Evolutionary conservation across 2,797 vertebrate species (phyloP).

Genomic region (Chrosomus eos): DNA sequence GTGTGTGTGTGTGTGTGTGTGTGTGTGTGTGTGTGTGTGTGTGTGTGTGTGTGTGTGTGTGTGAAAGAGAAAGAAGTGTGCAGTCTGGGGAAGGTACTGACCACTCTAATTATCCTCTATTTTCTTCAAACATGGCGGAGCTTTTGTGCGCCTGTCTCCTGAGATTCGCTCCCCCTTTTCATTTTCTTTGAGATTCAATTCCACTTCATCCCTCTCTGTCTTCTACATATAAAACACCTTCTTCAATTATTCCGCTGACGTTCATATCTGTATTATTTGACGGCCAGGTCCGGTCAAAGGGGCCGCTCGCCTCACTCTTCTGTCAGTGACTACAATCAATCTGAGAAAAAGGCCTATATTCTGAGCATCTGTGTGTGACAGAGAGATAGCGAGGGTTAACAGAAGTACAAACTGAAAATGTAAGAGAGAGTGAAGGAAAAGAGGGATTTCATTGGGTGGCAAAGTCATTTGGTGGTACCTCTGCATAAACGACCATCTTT

Average conservation of each 20-base stretch:
- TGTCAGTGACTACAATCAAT: constrained; percentile 76
- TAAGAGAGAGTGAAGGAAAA: constrained; percentile 56
- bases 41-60: neutral
- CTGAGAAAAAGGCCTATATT: constrained; percentile 63
- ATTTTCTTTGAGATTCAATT: constrained; percentile 79
- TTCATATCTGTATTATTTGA: constrained; percentile 80
- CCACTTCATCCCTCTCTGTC: constrained; percentile 73
- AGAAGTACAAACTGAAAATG: constrained; percentile 48
- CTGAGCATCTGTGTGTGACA: constrained; percentile 26
- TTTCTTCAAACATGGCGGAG: constrained; percentile 77
- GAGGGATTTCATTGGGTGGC: no score
- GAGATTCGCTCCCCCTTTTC: constrained; percentile 68
- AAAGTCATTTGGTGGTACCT: neutral
- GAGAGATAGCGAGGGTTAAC: constrained; percentile 44
- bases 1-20: constrained; percentile 51
- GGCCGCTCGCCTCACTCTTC: constrained; percentile 71
- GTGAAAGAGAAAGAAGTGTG: constrained; percentile 51
- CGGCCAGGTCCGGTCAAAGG: constrained; percentile 70
- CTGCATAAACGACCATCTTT: constrained; percentile 37
- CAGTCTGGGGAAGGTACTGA: constrained; percentile 70
- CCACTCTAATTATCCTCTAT: constrained; percentile 79
- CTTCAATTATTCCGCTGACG: constrained; percentile 78
- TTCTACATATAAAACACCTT: constrained; percentile 84
- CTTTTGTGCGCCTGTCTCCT: constrained; percentile 70
- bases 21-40: neutral